These are phyloP conservation scores for Mactromeris polynyma DNA, from an alignment of 2,888 invertebrate species.

Conservation along the genomic window DNA sequence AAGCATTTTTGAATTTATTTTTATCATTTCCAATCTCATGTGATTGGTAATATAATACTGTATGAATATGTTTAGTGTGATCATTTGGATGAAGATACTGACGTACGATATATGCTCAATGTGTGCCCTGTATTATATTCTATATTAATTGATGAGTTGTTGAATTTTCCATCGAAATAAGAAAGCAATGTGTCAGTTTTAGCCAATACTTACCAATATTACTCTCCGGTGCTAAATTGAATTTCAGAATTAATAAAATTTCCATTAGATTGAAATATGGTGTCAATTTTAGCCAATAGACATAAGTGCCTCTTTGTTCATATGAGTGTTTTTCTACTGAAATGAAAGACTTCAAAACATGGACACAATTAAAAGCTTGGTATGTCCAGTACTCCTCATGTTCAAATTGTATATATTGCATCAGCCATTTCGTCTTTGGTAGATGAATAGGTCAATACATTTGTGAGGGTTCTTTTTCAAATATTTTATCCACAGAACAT, in stretches of 20 bases:
- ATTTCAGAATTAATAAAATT: neutral
- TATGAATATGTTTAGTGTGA: too few species aligned
- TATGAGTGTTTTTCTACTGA: neutral
- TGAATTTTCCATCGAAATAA: neutral
- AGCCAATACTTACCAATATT: neutral
- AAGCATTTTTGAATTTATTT: too few species aligned
- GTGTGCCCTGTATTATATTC: neutral
- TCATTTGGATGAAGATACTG: neutral
- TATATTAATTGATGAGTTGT: neutral
- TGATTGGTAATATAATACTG: too few species aligned
- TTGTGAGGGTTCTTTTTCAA: too few species aligned
- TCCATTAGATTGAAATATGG: neutral
- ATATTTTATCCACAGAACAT: too few species aligned
- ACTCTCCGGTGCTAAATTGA: neutral
- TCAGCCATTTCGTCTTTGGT: too few species aligned
- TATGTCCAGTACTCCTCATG: too few species aligned
- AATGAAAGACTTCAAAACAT: neutral
- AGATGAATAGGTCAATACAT: too few species aligned
- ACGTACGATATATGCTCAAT: neutral
- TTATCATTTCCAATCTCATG: too few species aligned
- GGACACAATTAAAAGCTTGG: neutral
- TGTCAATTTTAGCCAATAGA: neutral
- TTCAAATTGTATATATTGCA: too few species aligned
- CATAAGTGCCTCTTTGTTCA: neutral
- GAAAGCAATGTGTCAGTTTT: neutral